Percentiles rank a stretch among this genome's conserved stretches.
Conservation (phyloP, 2,113 vertebrate genomes). For the Oriolus oriolus region DNA sequence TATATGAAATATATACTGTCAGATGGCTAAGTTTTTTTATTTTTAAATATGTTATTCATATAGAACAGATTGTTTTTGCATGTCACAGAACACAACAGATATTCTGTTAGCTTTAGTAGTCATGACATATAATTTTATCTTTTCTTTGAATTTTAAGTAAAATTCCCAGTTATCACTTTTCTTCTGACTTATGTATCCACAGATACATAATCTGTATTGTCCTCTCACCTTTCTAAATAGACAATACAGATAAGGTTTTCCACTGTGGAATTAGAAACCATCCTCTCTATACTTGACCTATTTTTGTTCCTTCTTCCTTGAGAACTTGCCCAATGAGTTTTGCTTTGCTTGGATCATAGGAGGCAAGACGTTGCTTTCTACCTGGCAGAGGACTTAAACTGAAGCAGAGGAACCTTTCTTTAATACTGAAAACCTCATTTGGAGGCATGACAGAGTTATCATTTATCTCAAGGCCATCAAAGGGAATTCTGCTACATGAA, state of each 20-base stretch:
- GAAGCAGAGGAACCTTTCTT: neutral
- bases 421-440: neutral
- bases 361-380: slow-evolving; percentile 31
- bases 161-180: neutral
- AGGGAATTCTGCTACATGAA: neutral
- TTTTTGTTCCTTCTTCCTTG: slow-evolving; percentile 22
- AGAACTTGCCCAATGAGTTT: slow-evolving; percentile 30
- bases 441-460: neutral
- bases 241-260: neutral
- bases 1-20: neutral
- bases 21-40: rapidly evolving
- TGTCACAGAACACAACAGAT: neutral
- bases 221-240: neutral
- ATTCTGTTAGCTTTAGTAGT: neutral
- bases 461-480: neutral
- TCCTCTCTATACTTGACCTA: neutral
- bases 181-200: neutral
- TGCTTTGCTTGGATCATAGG: slow-evolving; percentile 30
- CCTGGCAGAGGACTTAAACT: neutral
- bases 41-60: neutral
- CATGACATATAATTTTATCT: neutral
- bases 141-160: neutral
- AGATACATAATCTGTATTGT: neutral
- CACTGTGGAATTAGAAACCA: slow-evolving; percentile 13
- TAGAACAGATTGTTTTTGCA: slow-evolving; percentile 30